Percentiles rank a stretch among this genome's conserved stretches.
Conservation (phyloP, 1,140 invertebrate genomes). For the Samia ricini region DNA sequence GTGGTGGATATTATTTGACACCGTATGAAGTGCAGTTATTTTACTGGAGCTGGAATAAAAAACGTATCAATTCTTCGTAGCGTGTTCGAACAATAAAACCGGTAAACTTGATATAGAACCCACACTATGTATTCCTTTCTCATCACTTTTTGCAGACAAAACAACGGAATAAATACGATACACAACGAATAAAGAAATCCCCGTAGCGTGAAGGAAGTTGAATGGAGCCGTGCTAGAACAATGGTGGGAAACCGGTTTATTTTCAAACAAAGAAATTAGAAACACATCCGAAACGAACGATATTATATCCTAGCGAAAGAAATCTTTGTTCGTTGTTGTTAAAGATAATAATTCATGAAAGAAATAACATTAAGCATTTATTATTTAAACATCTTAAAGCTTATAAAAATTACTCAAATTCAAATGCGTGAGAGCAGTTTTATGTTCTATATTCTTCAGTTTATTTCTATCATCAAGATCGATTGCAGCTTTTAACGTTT, state of each 20-base stretch:
- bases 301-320: not conserved
- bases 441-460: too few species aligned
- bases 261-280: conserved; percentile 6
- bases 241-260: conserved; percentile 3
- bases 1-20: too few species aligned
- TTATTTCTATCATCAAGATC: too few species aligned
- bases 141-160: not conserved
- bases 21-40: too few species aligned
- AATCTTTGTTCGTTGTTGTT: too few species aligned
- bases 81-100: not conserved
- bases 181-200: not conserved
- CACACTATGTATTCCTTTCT: not conserved
- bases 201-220: not conserved
- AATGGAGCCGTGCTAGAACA: conserved; percentile 3
- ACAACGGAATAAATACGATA: not conserved
- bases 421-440: too few species aligned
- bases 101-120: not conserved
- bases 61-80: not conserved
- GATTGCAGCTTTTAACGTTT: too few species aligned
- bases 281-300: not conserved
- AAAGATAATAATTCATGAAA: too few species aligned
- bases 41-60: too few species aligned
- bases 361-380: too few species aligned
- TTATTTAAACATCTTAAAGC: too few species aligned
- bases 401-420: too few species aligned